phyloP scores from a whole-genome alignment of 2,888 invertebrate genomes.

The Campoletis raptor region DNA sequence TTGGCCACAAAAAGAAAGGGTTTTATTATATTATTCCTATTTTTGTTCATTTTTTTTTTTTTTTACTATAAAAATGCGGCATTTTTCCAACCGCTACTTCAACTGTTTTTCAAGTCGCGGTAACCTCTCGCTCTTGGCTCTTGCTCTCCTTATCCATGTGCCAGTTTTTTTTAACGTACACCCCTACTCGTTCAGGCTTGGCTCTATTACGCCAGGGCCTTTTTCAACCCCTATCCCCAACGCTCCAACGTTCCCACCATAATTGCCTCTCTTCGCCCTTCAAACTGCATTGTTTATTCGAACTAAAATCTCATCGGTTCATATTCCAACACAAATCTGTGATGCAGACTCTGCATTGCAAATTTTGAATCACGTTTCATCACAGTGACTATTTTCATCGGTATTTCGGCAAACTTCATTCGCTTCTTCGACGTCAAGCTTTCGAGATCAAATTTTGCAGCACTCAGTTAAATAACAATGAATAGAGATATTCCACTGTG shows the following conservation, averaged over 20 bases:
- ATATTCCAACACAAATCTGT: not conserved
- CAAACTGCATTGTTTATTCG: not conserved
- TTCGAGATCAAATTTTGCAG: not conserved
- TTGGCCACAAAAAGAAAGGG: constrained; percentile 10
- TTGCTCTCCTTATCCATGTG: constrained; percentile 23
- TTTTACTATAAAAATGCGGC: constrained; percentile 70
- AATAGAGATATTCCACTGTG: not conserved
- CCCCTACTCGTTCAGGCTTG: not conserved
- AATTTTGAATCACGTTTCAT: not conserved
- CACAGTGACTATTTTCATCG: not conserved
- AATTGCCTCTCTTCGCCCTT: not conserved
- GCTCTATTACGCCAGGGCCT: not conserved
- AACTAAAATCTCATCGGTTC: not conserved
- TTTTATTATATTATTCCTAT: constrained; percentile 22
- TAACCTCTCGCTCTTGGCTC: constrained; percentile 27
- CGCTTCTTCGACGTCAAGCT: not conserved
- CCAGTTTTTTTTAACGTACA: constrained; percentile 26
- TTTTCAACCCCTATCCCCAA: not conserved
- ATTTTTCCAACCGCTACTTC: constrained; percentile 69
- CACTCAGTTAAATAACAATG: not conserved
- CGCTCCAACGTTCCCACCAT: not conserved
- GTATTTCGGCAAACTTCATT: not conserved
- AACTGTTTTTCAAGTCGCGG: constrained; percentile 55
- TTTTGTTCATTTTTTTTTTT: constrained; percentile 70
- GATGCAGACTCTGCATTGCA: not conserved